Evolutionary conservation across 2,888 invertebrate genomes (phyloP).

Genomic region (Leptinotarsa rubiginosa): DNA sequence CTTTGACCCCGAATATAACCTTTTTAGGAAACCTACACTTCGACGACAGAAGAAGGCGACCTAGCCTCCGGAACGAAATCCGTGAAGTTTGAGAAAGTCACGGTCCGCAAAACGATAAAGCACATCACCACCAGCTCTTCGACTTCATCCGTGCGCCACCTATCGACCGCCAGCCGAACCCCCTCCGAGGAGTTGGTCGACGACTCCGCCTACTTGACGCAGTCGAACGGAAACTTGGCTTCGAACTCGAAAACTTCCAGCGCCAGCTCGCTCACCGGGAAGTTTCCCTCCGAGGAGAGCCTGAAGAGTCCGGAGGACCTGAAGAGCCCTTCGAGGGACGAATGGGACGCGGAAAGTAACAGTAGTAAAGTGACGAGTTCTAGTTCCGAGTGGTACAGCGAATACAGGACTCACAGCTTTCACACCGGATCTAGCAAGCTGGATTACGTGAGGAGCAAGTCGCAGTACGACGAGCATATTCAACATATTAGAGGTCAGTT

Average conservation of each 20-base stretch:
- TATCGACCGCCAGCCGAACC: constrained; percentile 64
- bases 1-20: not conserved
- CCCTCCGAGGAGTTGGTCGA: constrained; percentile 70
- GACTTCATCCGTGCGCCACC: constrained; percentile 52
- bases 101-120: constrained; percentile 73
- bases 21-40: constrained; percentile 68
- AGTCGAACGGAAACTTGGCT: constrained; percentile 62
- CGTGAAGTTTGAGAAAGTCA: constrained; percentile 80
- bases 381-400: constrained; percentile 71
- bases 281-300: constrained; percentile 70
- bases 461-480: constrained; percentile 89
- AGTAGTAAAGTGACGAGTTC: constrained; percentile 65
- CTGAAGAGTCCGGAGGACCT: constrained; percentile 55
- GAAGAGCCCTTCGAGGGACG: constrained; percentile 53
- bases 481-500: constrained; percentile 83
- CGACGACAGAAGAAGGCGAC: constrained; percentile 75
- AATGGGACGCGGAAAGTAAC: constrained; percentile 65
- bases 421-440: constrained; percentile 76
- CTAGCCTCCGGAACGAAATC: constrained; percentile 73
- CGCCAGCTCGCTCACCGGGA: constrained; percentile 67
- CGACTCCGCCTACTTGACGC: constrained; percentile 72
- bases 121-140: constrained; percentile 67
- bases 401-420: constrained; percentile 71
- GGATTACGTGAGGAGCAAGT: constrained; percentile 81
- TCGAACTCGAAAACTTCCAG: constrained; percentile 69